Conservation (phyloP, 1,140 invertebrate genomes). For the Polypedilum pembai region DNA sequence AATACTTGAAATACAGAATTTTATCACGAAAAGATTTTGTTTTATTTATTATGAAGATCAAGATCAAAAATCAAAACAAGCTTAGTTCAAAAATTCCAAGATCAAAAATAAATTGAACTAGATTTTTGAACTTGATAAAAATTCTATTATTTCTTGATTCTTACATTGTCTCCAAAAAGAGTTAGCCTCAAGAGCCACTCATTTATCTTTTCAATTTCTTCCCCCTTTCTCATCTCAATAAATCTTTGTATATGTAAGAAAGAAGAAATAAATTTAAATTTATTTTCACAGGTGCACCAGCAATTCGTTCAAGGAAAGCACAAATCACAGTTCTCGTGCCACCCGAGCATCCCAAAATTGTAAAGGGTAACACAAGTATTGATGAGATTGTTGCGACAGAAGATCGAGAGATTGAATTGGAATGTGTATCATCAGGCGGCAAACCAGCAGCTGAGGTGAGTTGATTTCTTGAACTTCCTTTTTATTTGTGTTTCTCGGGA, state of each 20-base stretch:
- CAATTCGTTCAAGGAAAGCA: constrained; percentile 74
- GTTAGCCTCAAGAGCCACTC: neutral
- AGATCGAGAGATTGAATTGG: constrained; percentile 79
- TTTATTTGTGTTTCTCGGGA: neutral
- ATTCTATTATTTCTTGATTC: neutral
- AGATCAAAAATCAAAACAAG: too few species aligned
- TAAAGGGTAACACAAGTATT: constrained; percentile 53
- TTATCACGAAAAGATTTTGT: too few species aligned
- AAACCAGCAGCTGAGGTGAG: constrained; percentile 86
- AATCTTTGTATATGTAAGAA: too few species aligned
- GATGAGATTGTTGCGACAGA: constrained; percentile 73
- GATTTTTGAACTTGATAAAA: too few species aligned
- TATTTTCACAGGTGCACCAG: constrained; percentile 54
- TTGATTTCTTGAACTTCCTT: neutral
- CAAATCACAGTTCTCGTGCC: constrained; percentile 79
- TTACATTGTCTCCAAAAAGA: too few species aligned
- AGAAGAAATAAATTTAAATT: neutral
- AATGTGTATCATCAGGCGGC: constrained; percentile 80
- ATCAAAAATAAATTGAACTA: too few species aligned
- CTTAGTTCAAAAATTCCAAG: too few species aligned
- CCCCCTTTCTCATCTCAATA: neutral
- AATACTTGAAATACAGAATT: too few species aligned
- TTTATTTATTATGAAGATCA: too few species aligned
- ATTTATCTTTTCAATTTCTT: neutral
- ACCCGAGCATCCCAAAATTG: constrained; percentile 78